These are phyloP conservation scores for Mallotus villosus DNA, from an alignment of 2,797 vertebrate genomes.

Conservation along the genomic window DNA sequence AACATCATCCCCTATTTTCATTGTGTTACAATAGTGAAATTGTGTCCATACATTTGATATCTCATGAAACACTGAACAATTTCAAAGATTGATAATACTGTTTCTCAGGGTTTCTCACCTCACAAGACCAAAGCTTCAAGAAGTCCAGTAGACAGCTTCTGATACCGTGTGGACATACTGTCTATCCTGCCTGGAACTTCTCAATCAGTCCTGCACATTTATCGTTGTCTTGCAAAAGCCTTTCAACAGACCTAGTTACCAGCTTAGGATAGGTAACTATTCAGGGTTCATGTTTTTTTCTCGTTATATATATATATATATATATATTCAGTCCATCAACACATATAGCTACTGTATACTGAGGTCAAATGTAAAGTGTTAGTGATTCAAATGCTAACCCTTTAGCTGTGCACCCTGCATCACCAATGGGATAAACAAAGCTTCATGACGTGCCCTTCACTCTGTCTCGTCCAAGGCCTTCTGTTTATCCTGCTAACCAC, in stretches of 20 bases:
- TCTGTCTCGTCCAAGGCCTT: conserved; percentile 13
- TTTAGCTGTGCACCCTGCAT: background rate
- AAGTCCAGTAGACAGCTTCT: too few relatives aligned
- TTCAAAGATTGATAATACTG: too few relatives aligned
- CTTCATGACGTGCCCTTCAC: conserved; percentile 12
- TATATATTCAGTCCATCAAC: background rate
- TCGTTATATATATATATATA: background rate
- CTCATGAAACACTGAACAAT: too few relatives aligned
- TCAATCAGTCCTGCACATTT: background rate
- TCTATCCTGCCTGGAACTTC: background rate
- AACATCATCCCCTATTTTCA: too few relatives aligned
- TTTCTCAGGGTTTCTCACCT: too few relatives aligned
- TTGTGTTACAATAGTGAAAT: too few relatives aligned
- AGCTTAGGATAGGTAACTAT: background rate
- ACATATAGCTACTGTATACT: background rate
- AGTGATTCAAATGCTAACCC: background rate
- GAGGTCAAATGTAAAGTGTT: background rate
- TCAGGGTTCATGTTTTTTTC: background rate
- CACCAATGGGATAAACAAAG: conserved; percentile 3
- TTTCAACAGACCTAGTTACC: too few relatives aligned
- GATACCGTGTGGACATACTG: background rate
- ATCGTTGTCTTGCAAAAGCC: background rate
- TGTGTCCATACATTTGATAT: too few relatives aligned
- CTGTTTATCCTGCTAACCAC: conserved; percentile 19
- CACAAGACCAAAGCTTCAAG: too few relatives aligned